phyloP scores from a whole-genome alignment of 1,140 invertebrate genomes.

The Lethrus apterus region DNA sequence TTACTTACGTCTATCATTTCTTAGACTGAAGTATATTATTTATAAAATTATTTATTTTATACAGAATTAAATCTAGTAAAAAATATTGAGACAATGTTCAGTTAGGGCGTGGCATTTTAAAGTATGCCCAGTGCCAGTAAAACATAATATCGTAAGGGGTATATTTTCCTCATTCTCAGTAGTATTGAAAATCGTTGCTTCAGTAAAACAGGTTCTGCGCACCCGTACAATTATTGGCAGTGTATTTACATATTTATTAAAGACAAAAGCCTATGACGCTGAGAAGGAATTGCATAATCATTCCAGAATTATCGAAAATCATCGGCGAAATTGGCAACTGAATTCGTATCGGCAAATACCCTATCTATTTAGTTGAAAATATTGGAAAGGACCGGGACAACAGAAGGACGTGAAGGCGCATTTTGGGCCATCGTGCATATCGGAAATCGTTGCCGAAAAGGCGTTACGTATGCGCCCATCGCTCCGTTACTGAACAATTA shows the following conservation, averaged over 20 bases:
- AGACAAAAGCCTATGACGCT: too few relatives aligned
- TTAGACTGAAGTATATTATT: too few relatives aligned
- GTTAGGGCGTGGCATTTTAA: constrained; percentile 1
- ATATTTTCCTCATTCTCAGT: neutral
- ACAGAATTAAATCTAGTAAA: too few relatives aligned
- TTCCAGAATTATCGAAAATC: constrained; percentile 14
- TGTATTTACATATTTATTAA: too few relatives aligned
- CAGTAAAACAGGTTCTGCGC: neutral
- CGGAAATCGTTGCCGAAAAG: constrained; percentile 26
- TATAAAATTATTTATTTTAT: too few relatives aligned
- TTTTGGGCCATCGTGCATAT: constrained; percentile 19
- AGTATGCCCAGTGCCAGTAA: too few relatives aligned
- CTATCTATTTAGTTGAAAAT: constrained; percentile 23
- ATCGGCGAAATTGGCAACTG: constrained; percentile 13
- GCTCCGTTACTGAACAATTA: neutral
- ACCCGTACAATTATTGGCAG: too few relatives aligned
- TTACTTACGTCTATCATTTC: too few relatives aligned
- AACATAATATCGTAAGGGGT: too few relatives aligned
- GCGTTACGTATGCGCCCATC: constrained; percentile 12
- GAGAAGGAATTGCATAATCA: too few relatives aligned
- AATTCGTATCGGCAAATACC: constrained; percentile 4
- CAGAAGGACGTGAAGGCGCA: neutral
- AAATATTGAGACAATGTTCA: too few relatives aligned
- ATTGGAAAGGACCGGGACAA: constrained; percentile 26
- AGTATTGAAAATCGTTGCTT: neutral